A percentile compares a stretch with the other conserved stretches of the same genome.
These are phyloP conservation scores for Archocentrus centrarchus DNA, from an alignment of 2,113 vertebrate genomes.

Conservation along the genomic window DNA sequence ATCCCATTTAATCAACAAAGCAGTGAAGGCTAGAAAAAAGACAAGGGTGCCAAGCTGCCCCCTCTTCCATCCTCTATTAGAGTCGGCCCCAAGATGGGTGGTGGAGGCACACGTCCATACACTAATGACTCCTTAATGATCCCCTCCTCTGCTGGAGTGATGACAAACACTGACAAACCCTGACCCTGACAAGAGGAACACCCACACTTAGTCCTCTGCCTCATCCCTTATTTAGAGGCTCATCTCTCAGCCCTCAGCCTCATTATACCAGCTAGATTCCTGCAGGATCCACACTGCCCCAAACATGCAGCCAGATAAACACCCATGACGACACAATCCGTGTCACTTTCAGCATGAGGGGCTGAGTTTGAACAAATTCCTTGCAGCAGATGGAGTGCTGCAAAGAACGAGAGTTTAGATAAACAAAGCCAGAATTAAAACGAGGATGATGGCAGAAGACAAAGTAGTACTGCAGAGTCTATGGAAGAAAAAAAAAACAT, in stretches of 20 bases:
- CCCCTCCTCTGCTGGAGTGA: constrained; percentile 54
- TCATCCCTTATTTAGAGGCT: constrained; percentile 61
- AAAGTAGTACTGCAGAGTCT: constrained; percentile 25
- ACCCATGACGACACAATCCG: constrained; percentile 48
- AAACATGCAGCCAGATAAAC: constrained; percentile 57
- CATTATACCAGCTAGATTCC: constrained; percentile 44
- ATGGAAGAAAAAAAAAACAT: constrained; percentile 50
- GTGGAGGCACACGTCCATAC: constrained; percentile 60
- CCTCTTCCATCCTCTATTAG: constrained; percentile 59
- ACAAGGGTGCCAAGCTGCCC: constrained; percentile 42
- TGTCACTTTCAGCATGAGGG: constrained; percentile 46
- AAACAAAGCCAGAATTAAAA: constrained; percentile 51
- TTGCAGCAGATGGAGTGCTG: constrained; percentile 46
- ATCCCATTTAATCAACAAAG: constrained; percentile 61
- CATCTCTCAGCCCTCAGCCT: constrained; percentile 62
- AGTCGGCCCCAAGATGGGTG: constrained; percentile 40
- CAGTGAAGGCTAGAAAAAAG: constrained; percentile 37
- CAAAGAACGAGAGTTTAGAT: constrained; percentile 41
- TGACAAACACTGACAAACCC: constrained; percentile 70
- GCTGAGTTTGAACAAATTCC: constrained; percentile 56
- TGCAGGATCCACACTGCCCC: constrained; percentile 25
- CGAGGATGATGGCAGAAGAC: neutral
- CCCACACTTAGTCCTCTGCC: constrained; percentile 60
- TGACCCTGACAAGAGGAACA: constrained; percentile 72
- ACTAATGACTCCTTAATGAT: constrained; percentile 75